Percentiles rank a stretch among this genome's conserved stretches.
Conservation (phyloP, 37 sponge, comb jelly and placozoan genomes). For the Aphrocallistes beatrix region DNA sequence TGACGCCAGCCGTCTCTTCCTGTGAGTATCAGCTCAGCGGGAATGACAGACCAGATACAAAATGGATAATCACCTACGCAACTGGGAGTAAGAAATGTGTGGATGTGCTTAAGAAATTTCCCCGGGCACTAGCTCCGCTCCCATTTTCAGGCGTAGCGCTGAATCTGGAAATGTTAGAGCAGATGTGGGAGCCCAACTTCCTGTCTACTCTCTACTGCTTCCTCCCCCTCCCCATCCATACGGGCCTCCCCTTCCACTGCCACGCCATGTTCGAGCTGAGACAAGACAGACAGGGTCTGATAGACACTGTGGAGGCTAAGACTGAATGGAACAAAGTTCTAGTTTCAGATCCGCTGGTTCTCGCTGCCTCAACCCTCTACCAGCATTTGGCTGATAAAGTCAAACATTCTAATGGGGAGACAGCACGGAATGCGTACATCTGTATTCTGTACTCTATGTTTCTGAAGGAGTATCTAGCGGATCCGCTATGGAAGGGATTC, state of each 20-base stretch:
- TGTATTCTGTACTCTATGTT: background rate
- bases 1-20: background rate
- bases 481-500: background rate
- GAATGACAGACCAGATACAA: background rate
- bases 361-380: background rate
- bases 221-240: background rate
- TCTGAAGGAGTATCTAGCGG: background rate
- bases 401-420: background rate
- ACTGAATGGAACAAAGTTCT: constrained; percentile 1
- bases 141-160: background rate
- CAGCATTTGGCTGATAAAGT: background rate
- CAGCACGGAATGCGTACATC: background rate
- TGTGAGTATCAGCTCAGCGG: background rate
- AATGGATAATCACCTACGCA: background rate
- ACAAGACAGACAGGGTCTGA: constrained; percentile 3
- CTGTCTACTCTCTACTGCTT: background rate
- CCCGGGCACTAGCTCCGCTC: background rate
- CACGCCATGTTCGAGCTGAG: constrained; percentile 14
- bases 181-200: background rate
- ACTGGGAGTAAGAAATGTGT: background rate
- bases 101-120: background rate
- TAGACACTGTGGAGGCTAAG: background rate
- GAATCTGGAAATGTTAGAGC: background rate
- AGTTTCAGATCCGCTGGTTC: background rate
- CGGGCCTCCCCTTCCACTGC: background rate